Percentiles rank a stretch among this genome's conserved stretches.
phyloP scores from a whole-genome alignment of 2,797 vertebrate species.

The Enteromius viviparus region DNA sequence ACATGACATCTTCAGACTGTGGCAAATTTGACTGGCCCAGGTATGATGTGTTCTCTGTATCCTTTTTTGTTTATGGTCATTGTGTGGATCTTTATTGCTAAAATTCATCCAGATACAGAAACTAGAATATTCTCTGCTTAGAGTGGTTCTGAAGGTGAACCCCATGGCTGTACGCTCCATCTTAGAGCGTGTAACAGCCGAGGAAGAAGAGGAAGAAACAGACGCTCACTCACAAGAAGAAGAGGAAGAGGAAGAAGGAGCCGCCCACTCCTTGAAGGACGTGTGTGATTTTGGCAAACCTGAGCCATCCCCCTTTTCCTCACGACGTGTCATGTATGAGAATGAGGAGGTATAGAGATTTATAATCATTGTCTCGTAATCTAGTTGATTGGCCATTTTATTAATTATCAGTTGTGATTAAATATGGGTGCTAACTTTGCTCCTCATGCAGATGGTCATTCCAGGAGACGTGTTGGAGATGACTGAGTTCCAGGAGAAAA shows the following conservation, averaged over 20 bases:
- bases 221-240: constrained; percentile 89
- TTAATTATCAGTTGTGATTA: background rate
- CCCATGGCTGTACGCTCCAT: constrained; percentile 94
- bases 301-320: constrained; percentile 96
- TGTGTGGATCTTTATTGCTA: background rate
- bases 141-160: constrained; percentile 94
- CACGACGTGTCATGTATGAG: constrained; percentile 97
- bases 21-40: constrained; percentile 95
- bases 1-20: constrained; percentile 88
- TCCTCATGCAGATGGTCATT: constrained; percentile 90
- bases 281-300: constrained; percentile 96
- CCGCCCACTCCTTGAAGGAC: constrained; percentile 95
- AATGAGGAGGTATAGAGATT: constrained; percentile 89
- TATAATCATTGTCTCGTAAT: background rate
- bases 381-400: background rate
- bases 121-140: constrained; percentile 61
- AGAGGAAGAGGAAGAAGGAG: constrained; percentile 93
- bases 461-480: constrained; percentile 94
- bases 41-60: constrained; percentile 66
- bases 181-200: constrained; percentile 89
- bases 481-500: constrained; percentile 98
- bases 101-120: background rate
- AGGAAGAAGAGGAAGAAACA: constrained; percentile 86
- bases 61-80: background rate
- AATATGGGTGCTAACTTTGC: background rate